Evolutionary conservation across 2,797 vertebrate species (phyloP).

Genomic region (Tiaroga cobitis): DNA sequence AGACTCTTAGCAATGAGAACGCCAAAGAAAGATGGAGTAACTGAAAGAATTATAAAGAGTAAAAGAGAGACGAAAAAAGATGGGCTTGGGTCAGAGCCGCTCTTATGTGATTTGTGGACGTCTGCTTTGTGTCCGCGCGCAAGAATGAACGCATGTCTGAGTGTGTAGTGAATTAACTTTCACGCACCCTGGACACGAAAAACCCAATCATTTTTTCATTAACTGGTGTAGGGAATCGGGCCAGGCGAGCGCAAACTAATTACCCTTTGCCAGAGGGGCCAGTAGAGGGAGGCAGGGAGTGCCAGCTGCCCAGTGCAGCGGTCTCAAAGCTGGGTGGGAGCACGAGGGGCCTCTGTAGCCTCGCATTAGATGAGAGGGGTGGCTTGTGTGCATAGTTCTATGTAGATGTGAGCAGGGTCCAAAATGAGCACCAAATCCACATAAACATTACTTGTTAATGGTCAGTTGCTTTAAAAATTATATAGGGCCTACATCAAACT

Average conservation of each 20-base stretch:
- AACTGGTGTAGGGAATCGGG: constrained; percentile 80
- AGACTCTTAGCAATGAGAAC: constrained; percentile 51
- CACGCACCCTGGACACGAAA: constrained; percentile 84
- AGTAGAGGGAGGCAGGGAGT: constrained; percentile 64
- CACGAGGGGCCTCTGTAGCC: constrained; percentile 51
- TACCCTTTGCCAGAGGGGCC: constrained; percentile 76
- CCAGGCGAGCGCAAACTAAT: constrained; percentile 82
- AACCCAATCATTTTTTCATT: constrained; percentile 86
- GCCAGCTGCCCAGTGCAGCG: constrained; percentile 70
- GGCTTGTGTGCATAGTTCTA: constrained; percentile 38
- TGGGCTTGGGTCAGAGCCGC: constrained; percentile 41
- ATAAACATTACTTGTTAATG: neutral
- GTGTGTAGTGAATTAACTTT: constrained; percentile 79
- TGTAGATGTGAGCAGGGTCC: constrained; percentile 17
- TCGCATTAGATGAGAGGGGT: constrained; percentile 28
- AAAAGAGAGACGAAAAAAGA: constrained; percentile 31
- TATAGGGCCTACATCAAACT: neutral
- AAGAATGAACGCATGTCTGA: constrained; percentile 43
- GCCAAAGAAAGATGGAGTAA: constrained; percentile 38
- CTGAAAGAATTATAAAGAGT: constrained; percentile 9
- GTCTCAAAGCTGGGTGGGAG: constrained; percentile 69
- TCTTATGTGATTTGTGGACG: constrained; percentile 43
- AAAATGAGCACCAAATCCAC: neutral
- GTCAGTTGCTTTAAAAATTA: neutral
- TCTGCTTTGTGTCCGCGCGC: constrained; percentile 36